These are phyloP conservation scores for Hirtodrosophila histrioides DNA, from an alignment of 2,888 invertebrate species.

Conservation along the genomic window DNA sequence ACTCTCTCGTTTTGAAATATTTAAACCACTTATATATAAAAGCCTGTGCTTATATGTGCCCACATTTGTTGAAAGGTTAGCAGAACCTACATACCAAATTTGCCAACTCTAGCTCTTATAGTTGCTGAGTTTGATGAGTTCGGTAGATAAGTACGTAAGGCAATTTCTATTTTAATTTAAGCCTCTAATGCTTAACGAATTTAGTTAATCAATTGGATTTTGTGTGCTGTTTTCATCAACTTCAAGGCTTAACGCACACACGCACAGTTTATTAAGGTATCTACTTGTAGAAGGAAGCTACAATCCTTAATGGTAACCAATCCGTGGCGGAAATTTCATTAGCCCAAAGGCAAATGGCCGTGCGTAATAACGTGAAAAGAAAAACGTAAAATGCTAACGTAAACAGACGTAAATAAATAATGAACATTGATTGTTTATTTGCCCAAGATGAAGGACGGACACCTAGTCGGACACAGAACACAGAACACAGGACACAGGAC, in stretches of 20 bases:
- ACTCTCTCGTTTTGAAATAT: too few species aligned
- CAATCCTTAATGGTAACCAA: conserved; percentile 55
- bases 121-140: too few species aligned
- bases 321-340: conserved; percentile 60
- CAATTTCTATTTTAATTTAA: conserved; percentile 36
- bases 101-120: too few species aligned
- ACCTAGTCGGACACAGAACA: conserved; percentile 26
- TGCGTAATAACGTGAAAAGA: conserved; percentile 58
- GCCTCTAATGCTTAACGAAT: conserved; percentile 29
- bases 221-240: conserved; percentile 51
- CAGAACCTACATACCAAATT: too few species aligned
- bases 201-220: conserved; percentile 60
- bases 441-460: conserved; percentile 54
- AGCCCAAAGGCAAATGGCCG: conserved; percentile 42
- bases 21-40: too few species aligned
- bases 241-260: conserved; percentile 27
- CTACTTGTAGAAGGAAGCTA: conserved; percentile 31
- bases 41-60: too few species aligned
- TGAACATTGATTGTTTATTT: conserved; percentile 80
- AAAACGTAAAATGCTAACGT: conserved; percentile 67
- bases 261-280: conserved; percentile 23
- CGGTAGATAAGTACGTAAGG: not conserved
- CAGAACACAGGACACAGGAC: conserved; percentile 11
- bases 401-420: conserved; percentile 77
- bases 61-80: too few species aligned